Evolutionary conservation across 2,888 invertebrate genomes (phyloP), one percentile per base, ranked within the genome.

Genomic region (Cosmopolites sordidus): DNA sequence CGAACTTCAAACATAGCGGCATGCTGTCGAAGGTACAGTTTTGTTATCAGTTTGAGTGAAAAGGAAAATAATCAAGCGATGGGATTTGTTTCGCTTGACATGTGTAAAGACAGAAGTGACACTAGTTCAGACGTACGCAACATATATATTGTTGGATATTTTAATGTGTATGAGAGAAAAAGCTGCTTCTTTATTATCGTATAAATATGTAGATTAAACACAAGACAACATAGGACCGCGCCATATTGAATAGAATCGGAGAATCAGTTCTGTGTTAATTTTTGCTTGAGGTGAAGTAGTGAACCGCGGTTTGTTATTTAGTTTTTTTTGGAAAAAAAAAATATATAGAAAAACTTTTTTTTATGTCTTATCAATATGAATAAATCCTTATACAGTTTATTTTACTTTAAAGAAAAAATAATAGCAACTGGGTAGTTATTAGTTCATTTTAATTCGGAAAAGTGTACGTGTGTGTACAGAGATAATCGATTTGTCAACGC

Each of bases 241-340:
- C 79, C 79, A 79, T 80, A 77, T 76, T 75, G 76, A 74, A 75
- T 78, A 78, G 78, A 33, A 78, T 78, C 78, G 77, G 77, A 78
- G 78, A 33, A 78, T 78, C 78, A 77, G 77, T 78, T 70, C 72
- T 73, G 70, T 77, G 76, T 78, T 77, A 77, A 77, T 78, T 78
- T 77, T 75, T 75, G 75, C 73, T 70, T 72, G 74, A 72, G 73
- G 74, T 67, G 68, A 69, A 68, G 68, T 70, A 63, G 48, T 48
- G 29, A 17, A 33, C 47, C 45, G 60, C 65, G 64, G 66, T 63
- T 63, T 58, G 62, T 66, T 70, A 68, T 69, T 67, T 64, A 64
- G 64, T 61, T 63, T 67, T 51, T 48, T 12, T 12, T n/a, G 4
- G n/a, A 33, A 33, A 9, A 33, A 33, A 33, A 33, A 22, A 22